Conservation (phyloP, 2,113 vertebrate genomes). For the Mormyrus lacerda region DNA sequence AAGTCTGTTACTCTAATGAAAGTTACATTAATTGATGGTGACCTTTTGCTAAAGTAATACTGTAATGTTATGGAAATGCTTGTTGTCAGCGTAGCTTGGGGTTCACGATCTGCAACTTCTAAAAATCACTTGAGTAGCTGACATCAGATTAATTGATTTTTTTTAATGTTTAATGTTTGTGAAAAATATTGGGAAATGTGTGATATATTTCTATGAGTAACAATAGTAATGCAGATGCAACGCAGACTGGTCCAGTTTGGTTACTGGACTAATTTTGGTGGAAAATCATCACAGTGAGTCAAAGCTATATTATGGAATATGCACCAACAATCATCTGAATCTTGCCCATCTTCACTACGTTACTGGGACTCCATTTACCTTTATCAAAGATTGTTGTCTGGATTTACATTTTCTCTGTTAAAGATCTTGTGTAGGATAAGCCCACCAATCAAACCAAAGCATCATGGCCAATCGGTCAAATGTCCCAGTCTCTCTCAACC, state of each 20-base stretch:
- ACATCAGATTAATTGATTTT: background rate
- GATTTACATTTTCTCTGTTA: slow-evolving; percentile 1
- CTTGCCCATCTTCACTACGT: background rate
- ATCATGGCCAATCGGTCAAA: background rate
- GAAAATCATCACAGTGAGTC: background rate
- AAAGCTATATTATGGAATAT: background rate
- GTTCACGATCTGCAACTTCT: background rate
- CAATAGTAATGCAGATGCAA: background rate
- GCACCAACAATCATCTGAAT: background rate
- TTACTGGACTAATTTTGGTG: background rate
- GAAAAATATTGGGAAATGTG: background rate
- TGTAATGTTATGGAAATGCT: background rate
- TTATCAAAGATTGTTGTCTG: background rate
- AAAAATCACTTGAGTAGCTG: background rate
- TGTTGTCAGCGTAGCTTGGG: background rate
- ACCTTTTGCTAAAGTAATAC: background rate
- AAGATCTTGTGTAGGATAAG: background rate
- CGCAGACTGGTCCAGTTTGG: background rate
- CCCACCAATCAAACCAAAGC: background rate
- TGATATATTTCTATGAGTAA: background rate
- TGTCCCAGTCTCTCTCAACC: background rate
- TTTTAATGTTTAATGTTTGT: background rate
- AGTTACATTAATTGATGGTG: background rate
- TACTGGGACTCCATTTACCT: background rate
- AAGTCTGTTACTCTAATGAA: background rate